A percentile compares a stretch with the other conserved stretches of the same genome.
Conservation (phyloP, 1,140 invertebrate genomes). For the Drosophila mayri region DNA sequence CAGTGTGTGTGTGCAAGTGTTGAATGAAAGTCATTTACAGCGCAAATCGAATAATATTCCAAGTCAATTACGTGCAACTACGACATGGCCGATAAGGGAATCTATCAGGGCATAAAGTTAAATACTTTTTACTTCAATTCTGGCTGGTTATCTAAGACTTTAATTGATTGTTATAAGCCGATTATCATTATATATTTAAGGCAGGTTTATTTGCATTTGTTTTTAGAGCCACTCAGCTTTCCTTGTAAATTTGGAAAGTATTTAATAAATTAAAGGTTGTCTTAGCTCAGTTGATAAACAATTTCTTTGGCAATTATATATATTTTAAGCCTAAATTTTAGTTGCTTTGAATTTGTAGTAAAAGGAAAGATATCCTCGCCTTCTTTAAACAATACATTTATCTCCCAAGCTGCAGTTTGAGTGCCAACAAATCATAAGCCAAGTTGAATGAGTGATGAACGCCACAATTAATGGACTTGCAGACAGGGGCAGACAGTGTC, state of each 20-base stretch:
- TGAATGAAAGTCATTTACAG: constrained; percentile 79
- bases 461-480: constrained; percentile 18
- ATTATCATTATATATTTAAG: background rate
- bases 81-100: constrained; percentile 55
- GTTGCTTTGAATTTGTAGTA: background rate
- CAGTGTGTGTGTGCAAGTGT: constrained; percentile 18
- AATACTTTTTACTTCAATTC: background rate
- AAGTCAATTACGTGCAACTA: constrained; percentile 80
- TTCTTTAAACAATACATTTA: background rate
- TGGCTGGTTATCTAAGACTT: background rate
- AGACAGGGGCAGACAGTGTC: background rate
- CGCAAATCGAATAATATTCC: constrained; percentile 81
- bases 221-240: too few relatives aligned
- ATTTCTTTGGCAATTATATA: background rate
- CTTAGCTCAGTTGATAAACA: background rate
- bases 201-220: background rate
- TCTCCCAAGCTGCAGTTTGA: background rate
- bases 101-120: constrained; percentile 4
- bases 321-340: background rate
- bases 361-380: background rate
- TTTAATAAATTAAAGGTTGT: background rate
- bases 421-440: constrained; percentile 6
- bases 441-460: constrained; percentile 11
- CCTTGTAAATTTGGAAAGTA: too few relatives aligned
- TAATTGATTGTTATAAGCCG: background rate